Base-by-base conservation (phyloP, 2,113 vertebrate species). In the Loxodonta africana region DNA sequence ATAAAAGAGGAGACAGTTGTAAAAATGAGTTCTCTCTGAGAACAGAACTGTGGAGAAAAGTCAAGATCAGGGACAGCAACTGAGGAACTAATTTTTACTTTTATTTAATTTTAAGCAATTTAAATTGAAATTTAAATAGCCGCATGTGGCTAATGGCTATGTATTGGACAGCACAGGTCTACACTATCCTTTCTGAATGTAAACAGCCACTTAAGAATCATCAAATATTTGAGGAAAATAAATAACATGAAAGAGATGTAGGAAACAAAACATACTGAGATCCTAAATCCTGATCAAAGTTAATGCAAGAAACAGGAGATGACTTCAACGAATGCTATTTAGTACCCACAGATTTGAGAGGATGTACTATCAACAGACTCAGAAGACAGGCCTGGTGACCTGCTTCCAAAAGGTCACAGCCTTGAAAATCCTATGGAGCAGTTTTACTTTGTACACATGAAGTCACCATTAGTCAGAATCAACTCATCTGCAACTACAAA, bases 21-120 rank as follows among this genome's bases (percentile, higher is more conserved):
- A 73, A 87, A 86, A 37, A 57, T 44, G 44, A 94, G 62, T 65
- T 73, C 48, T 92, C 69, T 44, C 87, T 20, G 71, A 37, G 71
- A 60, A 17, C 9, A 89, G 74, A 85, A 28, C 65, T 60, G 46
- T 51, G 78, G 77, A 67, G 65, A 25, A 88, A 53, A 78, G 46
- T 30, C 74, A 77, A 73, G 48, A 57, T 62, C n/a, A 51, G 63
- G 88, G 73, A 65, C 12, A 84, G 60, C 20, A 25, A 25, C 44
- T 14, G 17, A 86, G 15, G 37, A 82, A 62, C 0, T 18, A 8
- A 46, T 80, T 69, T 88, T 69, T 73, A 67, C 95, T 83, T 95
- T 63, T 33, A 95, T 53, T 93, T 91, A 20, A 46, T 78, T 65
- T 90, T 62, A 82, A 83, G 80, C 89, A 81, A 63, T 87, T 28